Percentiles rank a stretch among this genome's conserved stretches.
phyloP scores from a whole-genome alignment of 2,888 invertebrate species.

The Bursaphelenchus okinawaensis region DNA sequence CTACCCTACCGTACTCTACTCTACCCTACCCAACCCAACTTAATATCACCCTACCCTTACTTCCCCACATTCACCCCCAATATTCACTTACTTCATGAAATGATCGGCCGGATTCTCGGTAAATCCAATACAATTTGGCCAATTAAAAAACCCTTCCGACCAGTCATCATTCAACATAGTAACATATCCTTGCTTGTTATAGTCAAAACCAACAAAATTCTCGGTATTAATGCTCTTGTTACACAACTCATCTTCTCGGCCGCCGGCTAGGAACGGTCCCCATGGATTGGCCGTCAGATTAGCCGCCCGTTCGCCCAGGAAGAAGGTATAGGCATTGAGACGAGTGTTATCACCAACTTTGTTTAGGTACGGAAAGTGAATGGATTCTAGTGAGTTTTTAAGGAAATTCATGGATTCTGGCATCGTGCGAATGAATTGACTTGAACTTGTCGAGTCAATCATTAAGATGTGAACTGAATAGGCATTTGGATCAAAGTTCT shows the following conservation, averaged over 20 bases:
- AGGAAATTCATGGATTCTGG: slow-evolving; percentile 13
- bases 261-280: background rate
- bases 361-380: slow-evolving; percentile 39
- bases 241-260: background rate
- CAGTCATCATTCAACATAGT: background rate
- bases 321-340: slow-evolving; percentile 39
- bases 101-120: background rate
- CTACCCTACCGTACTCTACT: too few species aligned
- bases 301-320: slow-evolving; percentile 13
- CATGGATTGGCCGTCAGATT: background rate
- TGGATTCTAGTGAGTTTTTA: slow-evolving; percentile 22
- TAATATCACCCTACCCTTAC: too few species aligned
- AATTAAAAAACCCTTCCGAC: background rate
- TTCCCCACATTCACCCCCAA: background rate
- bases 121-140: background rate
- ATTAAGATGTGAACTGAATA: slow-evolving; percentile 16
- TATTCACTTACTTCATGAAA: background rate
- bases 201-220: background rate
- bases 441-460: slow-evolving; percentile 17
- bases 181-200: background rate
- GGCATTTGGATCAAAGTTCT: background rate
- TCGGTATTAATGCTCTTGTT: background rate
- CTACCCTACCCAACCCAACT: too few species aligned
- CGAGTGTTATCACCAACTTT: slow-evolving; percentile 41
- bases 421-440: slow-evolving; percentile 19